Evolutionary conservation across 2,888 invertebrate genomes (phyloP), one percentile per base, ranked within the genome.

Genomic region (Laspeyria flexula): DNA sequence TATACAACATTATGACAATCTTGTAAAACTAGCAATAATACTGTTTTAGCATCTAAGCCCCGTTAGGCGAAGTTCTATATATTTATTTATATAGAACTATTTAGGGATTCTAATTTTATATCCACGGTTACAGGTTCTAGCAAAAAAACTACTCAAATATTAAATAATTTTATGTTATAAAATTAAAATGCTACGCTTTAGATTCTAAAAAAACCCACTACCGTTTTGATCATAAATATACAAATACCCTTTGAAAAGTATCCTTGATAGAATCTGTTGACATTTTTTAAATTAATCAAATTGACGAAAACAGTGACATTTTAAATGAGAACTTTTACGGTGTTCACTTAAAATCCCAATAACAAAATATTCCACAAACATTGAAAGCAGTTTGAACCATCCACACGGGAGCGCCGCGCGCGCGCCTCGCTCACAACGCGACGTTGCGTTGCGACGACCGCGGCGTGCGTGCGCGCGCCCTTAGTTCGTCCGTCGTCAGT

Each of bases 11-110:
- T 77, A 78, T 82, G 73, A 62, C 75, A 83, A 75, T 78, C 70
- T 75, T 62, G 71, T 79, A 66, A 78, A 59, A 77, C 83, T 84
- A 84, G 83, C 84, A 81, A 80, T 78, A 74, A 81, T 85, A 86
- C 81, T 78, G 78, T 81, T 61, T 86, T 92, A 92, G 92, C 90
- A 90, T 83, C 91, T 92, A 92, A 90, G 91, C 91, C 91, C 91
- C 91, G 90, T 90, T 91, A 91, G 88, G 79, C 84, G 76, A 84
- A 82, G 83, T 86, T 83, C 85, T 84, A 84, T 83, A 84, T 80
- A 7, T 7, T 6, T 25, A 79, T 79, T 72, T 68, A 49, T 84
- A 86, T 88, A 88, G 88, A 89, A 88, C 88, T 77, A 77, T 81
- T 84, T 82, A 79, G 76, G 79, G 79, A 82, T 82, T 82, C 87